phyloP scores from a whole-genome alignment of 1,140 invertebrate genomes.

The Drosophila ambigua region DNA sequence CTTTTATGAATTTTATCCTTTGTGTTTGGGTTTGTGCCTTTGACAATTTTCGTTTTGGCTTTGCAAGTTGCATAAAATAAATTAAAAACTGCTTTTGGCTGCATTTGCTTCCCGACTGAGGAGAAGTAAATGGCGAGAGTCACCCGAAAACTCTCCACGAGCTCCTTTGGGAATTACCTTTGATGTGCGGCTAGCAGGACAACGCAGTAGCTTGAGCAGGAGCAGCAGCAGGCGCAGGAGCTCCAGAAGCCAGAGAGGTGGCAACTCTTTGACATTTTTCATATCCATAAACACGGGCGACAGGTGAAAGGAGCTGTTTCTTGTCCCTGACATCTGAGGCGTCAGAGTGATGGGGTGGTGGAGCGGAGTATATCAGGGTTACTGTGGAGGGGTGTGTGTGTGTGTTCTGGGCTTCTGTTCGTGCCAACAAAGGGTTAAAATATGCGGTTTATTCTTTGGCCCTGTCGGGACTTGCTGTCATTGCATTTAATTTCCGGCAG shows the following conservation, averaged over 20 bases:
- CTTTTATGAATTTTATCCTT: conserved; percentile 50
- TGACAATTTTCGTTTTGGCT: conserved; percentile 65
- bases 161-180: conserved; percentile 64
- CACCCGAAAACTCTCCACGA: conserved; percentile 38
- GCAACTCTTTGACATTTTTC: conserved; percentile 56
- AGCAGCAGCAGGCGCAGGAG: conserved; percentile 10
- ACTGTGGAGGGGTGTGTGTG: background rate
- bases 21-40: conserved; percentile 51
- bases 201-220: background rate
- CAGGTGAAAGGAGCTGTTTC: conserved; percentile 52
- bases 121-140: conserved; percentile 38
- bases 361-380: background rate
- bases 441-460: conserved; percentile 44
- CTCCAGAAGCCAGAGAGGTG: conserved; percentile 1
- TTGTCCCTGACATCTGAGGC: conserved; percentile 41
- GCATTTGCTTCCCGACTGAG: conserved; percentile 50
- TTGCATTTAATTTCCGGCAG: conserved; percentile 76
- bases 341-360: conserved; percentile 31
- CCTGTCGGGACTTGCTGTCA: conserved; percentile 56
- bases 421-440: conserved; percentile 70
- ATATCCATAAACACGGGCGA: conserved; percentile 58
- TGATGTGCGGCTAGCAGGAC: conserved; percentile 63
- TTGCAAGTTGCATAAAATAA: conserved; percentile 74
- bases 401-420: conserved; percentile 21
- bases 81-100: conserved; percentile 77